Evolutionary conservation across 2,797 vertebrate species (phyloP).

Genomic region (Sebastes trivittatus): DNA sequence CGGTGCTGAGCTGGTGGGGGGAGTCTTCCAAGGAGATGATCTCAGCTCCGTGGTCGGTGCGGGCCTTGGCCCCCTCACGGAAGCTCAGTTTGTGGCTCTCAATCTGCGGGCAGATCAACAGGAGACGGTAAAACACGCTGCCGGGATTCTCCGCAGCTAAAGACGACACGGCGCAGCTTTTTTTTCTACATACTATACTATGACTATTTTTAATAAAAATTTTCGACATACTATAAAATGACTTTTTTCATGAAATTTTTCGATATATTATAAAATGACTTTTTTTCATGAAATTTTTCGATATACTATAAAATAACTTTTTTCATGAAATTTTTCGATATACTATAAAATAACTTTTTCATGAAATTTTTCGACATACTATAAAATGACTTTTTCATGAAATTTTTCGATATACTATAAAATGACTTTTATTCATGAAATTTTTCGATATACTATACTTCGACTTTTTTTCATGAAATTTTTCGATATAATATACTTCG

Average conservation of each 20-base stretch:
- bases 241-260: background rate
- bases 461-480: too few species aligned
- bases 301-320: background rate
- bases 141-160: too few species aligned
- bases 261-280: background rate
- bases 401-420: too few species aligned
- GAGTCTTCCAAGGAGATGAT: conserved; percentile 96
- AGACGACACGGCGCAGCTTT: too few species aligned
- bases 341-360: background rate
- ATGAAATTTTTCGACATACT: background rate
- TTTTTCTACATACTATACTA: too few species aligned
- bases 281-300: background rate
- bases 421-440: too few species aligned
- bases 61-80: conserved; percentile 95
- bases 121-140: background rate
- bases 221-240: background rate
- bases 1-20: conserved; percentile 93
- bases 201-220: too few species aligned
- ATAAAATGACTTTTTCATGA: background rate
- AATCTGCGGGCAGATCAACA: conserved; percentile 81
- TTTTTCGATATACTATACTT: too few species aligned
- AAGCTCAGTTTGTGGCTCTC: conserved; percentile 96
- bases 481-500: background rate
- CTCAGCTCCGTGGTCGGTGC: conserved; percentile 98
- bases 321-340: background rate